Evolutionary conservation across 2,797 vertebrate species (phyloP).

Genomic region (Lepidocolaptes lacrymiger): DNA sequence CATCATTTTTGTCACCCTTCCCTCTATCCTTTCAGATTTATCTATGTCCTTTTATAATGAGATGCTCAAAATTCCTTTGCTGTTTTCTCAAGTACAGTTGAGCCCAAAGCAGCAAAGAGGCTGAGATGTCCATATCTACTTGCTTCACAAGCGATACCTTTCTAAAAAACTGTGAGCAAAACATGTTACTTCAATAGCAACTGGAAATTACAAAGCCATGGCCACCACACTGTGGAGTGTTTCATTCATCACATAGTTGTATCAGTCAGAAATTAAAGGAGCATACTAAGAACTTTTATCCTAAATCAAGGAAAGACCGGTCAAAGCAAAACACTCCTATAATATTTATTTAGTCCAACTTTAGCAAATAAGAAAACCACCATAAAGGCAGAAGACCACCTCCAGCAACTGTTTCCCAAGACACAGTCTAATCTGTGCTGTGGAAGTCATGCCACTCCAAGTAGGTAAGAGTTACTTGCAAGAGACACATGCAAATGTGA

Average conservation of each 20-base stretch:
- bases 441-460: neutral
- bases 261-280: neutral
- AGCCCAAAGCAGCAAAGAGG: neutral
- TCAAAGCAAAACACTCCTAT: neutral
- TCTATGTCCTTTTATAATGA: constrained; percentile 76
- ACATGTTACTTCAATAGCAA: fast-evolving
- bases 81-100: neutral
- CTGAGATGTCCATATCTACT: neutral
- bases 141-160: neutral
- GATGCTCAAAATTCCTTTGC: constrained; percentile 61
- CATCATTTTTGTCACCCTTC: constrained; percentile 78
- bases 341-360: neutral
- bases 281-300: neutral
- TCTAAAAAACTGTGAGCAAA: neutral
- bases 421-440: neutral
- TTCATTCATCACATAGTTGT: neutral
- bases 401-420: neutral
- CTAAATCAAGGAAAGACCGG: neutral
- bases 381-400: neutral
- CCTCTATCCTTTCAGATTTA: constrained; percentile 75
- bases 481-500: neutral
- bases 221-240: neutral
- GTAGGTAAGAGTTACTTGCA: neutral
- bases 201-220: neutral
- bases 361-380: neutral